Conservation (phyloP, 2,888 invertebrate genomes). For the Lampropteryx suffumata region DNA sequence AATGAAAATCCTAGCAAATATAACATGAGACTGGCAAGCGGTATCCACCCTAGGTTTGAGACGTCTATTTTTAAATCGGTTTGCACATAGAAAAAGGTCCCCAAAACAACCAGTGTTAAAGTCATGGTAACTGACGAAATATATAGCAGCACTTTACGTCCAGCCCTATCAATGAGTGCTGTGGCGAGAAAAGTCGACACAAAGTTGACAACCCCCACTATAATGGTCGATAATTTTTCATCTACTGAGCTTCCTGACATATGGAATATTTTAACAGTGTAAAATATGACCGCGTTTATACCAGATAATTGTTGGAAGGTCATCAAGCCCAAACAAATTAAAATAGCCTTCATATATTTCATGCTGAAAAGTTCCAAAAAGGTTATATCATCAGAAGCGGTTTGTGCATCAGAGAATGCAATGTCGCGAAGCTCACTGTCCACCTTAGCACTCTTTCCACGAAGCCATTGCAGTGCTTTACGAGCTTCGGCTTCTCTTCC, state of each 20-base stretch:
- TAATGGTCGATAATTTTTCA: constrained; percentile 90
- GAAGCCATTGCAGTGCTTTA: constrained; percentile 91
- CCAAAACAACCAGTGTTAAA: constrained; percentile 87
- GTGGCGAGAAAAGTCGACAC: constrained; percentile 94
- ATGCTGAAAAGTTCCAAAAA: constrained; percentile 86
- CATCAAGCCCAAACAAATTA: constrained; percentile 94
- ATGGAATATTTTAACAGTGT: constrained; percentile 94
- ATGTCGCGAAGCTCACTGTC: constrained; percentile 90
- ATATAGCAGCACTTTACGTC: constrained; percentile 93
- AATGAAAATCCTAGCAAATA: constrained; percentile 94
- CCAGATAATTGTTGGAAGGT: constrained; percentile 97
- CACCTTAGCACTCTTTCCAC: constrained; percentile 90
- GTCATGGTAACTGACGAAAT: constrained; percentile 92
- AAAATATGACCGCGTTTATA: constrained; percentile 98
- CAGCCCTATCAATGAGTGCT: constrained; percentile 92
- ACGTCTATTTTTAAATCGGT: constrained; percentile 73
- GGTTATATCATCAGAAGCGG: constrained; percentile 84
- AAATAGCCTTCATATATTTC: constrained; percentile 89
- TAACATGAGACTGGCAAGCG: constrained; percentile 89
- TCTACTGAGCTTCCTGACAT: constrained; percentile 92
- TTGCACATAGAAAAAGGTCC: constrained; percentile 89
- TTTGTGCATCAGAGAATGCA: constrained; percentile 86
- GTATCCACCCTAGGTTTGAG: constrained; percentile 88
- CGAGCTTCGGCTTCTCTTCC: constrained; percentile 89
- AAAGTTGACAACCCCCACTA: constrained; percentile 95